Evolutionary conservation across 1,140 invertebrate species (phyloP), one percentile per base, ranked within the genome.

Genomic region (Acromyrmex charruanus): DNA sequence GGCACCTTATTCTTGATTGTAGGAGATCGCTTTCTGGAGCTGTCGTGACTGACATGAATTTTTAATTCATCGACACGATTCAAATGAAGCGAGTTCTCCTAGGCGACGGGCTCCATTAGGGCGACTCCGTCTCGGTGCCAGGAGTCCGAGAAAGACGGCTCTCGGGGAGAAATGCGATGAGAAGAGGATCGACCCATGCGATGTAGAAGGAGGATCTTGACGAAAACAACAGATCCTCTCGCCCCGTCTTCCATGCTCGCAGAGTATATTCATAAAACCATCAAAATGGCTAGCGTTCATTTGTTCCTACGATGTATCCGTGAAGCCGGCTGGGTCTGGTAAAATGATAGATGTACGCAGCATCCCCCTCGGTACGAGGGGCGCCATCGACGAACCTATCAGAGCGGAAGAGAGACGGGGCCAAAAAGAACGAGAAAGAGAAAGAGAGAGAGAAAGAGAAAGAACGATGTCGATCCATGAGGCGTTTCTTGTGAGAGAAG

Each of bases 291-390:
- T 72, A 61, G 87, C 86, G 82, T 91, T 91, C 92, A 86, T 91
- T 93, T 93, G 92, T 88, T 88, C 80, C 68, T 44, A 58, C 74
- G 86, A 87, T 92, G 91, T 89, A 88, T 92, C 87, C 82, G 86
- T 53, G 89, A 87, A 74, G 85, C 85, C 44, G 80, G 35, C 65
- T 66, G 77, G 87, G 75, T 88, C 79, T 61, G 87, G 44, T 61
- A 89, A 91, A 89, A 91, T 92, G 91, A 92, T 92, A 92, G 91
- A 92, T 92, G 91, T 92, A 86, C 80, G 80, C 66, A 90, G 89
- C 90, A 90, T 92, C 91, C 89, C 90, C 69, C 59, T 72, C 63
- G 58, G 39, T 25, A 44, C 77, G 71, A 74, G 61, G 89, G 82
- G 72, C 80, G 88, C 85, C 90, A 86, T 91, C 85, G 71, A 85